These are phyloP conservation scores for Melanotaenia trifasciata DNA, from an alignment of 2,797 vertebrate genomes.

Conservation along the genomic window DNA sequence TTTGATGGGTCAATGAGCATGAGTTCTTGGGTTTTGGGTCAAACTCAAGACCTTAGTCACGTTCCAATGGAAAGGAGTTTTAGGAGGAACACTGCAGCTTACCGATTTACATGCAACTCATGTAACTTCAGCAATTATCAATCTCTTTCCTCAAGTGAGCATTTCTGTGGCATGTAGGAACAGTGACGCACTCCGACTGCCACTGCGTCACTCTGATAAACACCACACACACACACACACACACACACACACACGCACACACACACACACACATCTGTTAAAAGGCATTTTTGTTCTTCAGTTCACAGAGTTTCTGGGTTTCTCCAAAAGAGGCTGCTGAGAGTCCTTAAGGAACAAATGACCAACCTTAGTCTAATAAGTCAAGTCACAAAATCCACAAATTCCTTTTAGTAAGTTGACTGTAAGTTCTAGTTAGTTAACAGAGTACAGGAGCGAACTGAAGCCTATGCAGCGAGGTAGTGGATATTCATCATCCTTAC, in stretches of 20 bases:
- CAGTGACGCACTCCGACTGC: conserved; percentile 64
- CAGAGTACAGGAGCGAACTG: background rate
- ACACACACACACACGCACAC: conserved; percentile 34
- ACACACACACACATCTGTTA: conserved; percentile 44
- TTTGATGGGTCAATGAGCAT: background rate
- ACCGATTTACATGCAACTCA: background rate
- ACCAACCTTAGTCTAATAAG: conserved; percentile 42
- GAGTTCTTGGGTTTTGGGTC: conserved; percentile 11
- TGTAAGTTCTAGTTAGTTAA: background rate
- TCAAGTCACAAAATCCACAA: no score
- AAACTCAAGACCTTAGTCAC: conserved; percentile 23
- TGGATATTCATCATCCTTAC: conserved; percentile 14
- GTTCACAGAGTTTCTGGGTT: conserved; percentile 32
- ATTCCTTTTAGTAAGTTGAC: background rate
- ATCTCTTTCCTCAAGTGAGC: conserved; percentile 9
- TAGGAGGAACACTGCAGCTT: background rate
- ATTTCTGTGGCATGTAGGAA: conserved; percentile 29
- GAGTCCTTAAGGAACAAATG: conserved; percentile 46
- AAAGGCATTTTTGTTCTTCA: conserved; percentile 44
- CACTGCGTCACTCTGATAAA: conserved; percentile 66
- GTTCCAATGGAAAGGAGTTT: background rate
- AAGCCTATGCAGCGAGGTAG: background rate
- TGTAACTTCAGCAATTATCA: conserved; percentile 21
- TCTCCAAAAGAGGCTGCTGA: conserved; percentile 30
- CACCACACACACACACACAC: conserved; percentile 36